Conservation (phyloP, 2,113 vertebrate species). For the Esox niger region DNA sequence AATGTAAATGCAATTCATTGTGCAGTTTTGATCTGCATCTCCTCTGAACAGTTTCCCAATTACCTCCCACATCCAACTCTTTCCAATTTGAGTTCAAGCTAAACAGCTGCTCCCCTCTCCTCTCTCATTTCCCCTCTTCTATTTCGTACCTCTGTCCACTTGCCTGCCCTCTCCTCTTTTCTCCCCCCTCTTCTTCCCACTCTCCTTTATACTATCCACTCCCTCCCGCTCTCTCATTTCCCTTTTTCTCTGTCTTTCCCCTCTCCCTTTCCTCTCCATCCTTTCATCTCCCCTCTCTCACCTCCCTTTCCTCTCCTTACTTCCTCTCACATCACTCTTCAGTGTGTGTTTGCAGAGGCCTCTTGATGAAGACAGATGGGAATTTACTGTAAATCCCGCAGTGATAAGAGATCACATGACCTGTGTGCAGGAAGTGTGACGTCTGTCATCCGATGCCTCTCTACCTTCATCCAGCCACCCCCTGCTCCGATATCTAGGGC, state of each 20-base stretch:
- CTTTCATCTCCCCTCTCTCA: background rate
- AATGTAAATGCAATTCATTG: too few species aligned
- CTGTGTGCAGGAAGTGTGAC: background rate
- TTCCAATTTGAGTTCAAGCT: too few species aligned
- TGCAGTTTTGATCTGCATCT: too few species aligned
- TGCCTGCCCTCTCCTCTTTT: background rate
- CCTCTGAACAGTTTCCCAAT: fast-evolving
- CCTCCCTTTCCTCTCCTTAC: background rate
- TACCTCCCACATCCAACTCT: fast-evolving
- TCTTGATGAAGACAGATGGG: constrained; percentile 1
- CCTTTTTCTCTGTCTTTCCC: background rate
- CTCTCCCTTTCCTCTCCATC: background rate
- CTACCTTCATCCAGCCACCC: background rate
- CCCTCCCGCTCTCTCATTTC: constrained; percentile 6
- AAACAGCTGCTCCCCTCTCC: too few species aligned
- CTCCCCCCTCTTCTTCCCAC: background rate
- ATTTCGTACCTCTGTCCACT: background rate
- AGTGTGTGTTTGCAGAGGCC: background rate
- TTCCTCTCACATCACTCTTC: background rate
- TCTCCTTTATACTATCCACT: background rate
- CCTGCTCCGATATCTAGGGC: background rate
- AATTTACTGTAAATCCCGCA: background rate
- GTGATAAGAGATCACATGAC: background rate
- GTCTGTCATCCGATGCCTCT: background rate
- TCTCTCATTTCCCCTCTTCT: background rate